A percentile compares a stretch with the other conserved stretches of the same genome.
Evolutionary conservation across 53 echinoderm and acorn worm species (phyloP).

Genomic region (Luidia sarsii): DNA sequence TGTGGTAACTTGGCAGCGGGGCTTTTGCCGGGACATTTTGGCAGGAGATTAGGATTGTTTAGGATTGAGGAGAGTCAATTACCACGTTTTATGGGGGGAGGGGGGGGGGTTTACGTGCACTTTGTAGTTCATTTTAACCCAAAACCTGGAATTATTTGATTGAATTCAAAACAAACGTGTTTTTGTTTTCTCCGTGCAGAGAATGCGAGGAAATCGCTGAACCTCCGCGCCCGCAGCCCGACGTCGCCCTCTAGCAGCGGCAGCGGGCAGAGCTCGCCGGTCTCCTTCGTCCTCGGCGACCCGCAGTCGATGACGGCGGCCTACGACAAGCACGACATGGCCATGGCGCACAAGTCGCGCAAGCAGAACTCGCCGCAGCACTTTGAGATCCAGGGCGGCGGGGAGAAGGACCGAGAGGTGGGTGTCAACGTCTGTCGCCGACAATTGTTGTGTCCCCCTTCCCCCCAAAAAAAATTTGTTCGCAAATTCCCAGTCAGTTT

Average conservation of each 20-base stretch:
- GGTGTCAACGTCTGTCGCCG: no score
- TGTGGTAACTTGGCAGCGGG: no score
- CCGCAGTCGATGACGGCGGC: constrained; percentile 16
- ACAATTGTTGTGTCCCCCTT: no score
- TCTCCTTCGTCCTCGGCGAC: constrained; percentile 43
- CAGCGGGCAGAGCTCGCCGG: constrained; percentile 50
- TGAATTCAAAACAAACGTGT: no score
- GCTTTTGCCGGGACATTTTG: no score
- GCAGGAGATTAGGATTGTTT: no score
- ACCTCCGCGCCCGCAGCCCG: constrained; percentile 49
- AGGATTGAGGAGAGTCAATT: no score
- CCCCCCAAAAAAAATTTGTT: no score
- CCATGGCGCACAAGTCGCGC: constrained; percentile 60
- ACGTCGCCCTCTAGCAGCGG: constrained; percentile 16
- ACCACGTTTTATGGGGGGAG: no score
- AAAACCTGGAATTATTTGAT: no score
- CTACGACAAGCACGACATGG: constrained; percentile 11
- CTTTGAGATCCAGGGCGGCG: constrained; percentile 55
- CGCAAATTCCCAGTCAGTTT: neutral
- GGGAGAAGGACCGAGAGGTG: constrained; percentile 58
- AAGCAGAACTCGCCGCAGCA: constrained; percentile 88
- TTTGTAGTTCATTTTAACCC: no score
- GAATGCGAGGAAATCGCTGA: constrained; percentile 71
- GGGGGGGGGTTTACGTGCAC: no score
- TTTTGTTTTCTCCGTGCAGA: constrained; percentile 45